A percentile compares a stretch with the other conserved stretches of the same genome.
Conservation (phyloP, 2,113 vertebrate species). For the Chloebia gouldiae region DNA sequence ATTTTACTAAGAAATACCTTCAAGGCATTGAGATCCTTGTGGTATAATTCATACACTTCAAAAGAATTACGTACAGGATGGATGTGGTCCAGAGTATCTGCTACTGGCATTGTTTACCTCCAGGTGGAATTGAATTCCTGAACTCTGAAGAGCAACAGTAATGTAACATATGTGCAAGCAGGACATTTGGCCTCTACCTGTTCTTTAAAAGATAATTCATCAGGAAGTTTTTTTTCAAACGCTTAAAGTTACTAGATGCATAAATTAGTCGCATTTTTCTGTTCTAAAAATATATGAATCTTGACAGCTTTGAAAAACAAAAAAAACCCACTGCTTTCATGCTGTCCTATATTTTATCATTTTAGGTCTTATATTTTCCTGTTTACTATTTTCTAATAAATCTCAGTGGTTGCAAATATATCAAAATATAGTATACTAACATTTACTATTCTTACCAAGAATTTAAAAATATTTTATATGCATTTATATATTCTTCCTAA, state of each 20-base stretch:
- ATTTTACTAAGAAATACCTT: constrained; percentile 36
- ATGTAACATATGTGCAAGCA: neutral
- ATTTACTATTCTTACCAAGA: neutral
- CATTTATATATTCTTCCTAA: neutral
- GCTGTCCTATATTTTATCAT: neutral
- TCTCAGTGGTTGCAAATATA: neutral
- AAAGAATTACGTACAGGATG: constrained; percentile 1
- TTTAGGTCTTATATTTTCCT: neutral
- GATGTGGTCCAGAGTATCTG: neutral
- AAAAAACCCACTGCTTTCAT: neutral
- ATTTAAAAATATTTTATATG: neutral
- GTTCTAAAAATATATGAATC: neutral
- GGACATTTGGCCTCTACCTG: neutral
- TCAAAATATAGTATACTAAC: neutral
- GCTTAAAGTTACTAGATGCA: neutral
- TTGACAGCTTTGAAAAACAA: neutral
- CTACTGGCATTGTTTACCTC: constrained; percentile 29
- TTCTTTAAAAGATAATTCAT: neutral
- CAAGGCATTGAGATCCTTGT: constrained; percentile 1
- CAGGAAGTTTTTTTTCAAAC: neutral
- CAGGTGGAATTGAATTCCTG: constrained; percentile 42
- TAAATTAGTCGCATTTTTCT: neutral
- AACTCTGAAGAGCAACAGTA: neutral
- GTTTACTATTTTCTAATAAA: neutral
- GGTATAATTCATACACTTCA: constrained; percentile 20